phyloP scores from a whole-genome alignment of 2,797 vertebrate genomes.

The Anabacerthia variegaticeps region DNA sequence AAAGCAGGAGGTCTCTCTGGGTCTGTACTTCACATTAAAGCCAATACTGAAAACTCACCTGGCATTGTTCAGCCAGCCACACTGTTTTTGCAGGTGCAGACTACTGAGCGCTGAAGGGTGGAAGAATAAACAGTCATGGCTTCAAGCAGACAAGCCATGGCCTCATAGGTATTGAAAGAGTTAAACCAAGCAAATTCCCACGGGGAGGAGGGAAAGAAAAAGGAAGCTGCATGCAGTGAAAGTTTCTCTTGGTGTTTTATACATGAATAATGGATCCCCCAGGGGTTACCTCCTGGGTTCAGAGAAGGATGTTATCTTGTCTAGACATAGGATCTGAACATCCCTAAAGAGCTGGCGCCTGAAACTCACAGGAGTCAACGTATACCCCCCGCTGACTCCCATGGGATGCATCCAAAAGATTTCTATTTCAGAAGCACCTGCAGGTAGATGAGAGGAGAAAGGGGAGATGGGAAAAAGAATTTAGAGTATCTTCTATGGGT shows the following conservation, averaged over 20 bases:
- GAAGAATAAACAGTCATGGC: not conserved
- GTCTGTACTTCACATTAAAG: constrained; percentile 60
- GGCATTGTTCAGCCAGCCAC: not conserved
- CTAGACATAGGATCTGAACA: constrained; percentile 60
- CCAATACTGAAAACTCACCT: not conserved
- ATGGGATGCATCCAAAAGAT: constrained; percentile 53
- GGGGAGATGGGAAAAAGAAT: constrained; percentile 2
- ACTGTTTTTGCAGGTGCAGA: constrained; percentile 45
- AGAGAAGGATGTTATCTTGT: constrained; percentile 65
- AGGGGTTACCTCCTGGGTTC: constrained; percentile 53
- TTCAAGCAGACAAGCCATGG: constrained; percentile 2
- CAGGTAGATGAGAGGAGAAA: constrained; percentile 33
- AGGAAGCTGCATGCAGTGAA: constrained; percentile 11
- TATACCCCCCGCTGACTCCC: constrained; percentile 33
- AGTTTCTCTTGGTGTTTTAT: constrained; percentile 50
- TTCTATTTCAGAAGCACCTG: constrained; percentile 55
- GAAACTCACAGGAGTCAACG: constrained; percentile 25
- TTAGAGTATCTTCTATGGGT: not conserved
- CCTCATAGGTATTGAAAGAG: constrained; percentile 9
- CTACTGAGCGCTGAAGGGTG: constrained; percentile 12
- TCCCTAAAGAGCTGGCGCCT: constrained; percentile 60
- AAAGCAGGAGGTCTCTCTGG: constrained; percentile 10
- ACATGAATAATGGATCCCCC: constrained; percentile 60
- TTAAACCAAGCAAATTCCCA: constrained; percentile 63
- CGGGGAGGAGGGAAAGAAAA: constrained; percentile 43